These are phyloP conservation scores for Amblyjoppa fuscipennis DNA, from an alignment of 2,888 invertebrate species.

Conservation along the genomic window DNA sequence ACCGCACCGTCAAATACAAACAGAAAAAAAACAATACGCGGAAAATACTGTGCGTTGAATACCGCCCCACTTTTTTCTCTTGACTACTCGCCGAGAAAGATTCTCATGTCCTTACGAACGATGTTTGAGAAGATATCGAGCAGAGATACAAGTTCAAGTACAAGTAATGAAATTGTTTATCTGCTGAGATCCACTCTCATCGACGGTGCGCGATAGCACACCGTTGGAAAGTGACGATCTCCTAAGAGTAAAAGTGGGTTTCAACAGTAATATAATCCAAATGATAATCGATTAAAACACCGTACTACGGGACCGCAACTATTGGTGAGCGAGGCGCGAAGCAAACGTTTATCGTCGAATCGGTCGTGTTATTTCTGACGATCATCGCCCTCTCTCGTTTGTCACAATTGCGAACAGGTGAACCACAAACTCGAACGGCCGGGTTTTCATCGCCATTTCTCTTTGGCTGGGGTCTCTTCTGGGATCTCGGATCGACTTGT, in stretches of 20 bases:
- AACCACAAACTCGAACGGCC: conserved; percentile 48
- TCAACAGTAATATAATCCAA: too few species aligned
- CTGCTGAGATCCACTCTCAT: conserved; percentile 26
- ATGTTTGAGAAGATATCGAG: conserved; percentile 40
- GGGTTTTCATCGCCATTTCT: conserved; percentile 21
- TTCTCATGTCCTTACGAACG: conserved; percentile 36
- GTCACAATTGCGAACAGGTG: conserved; percentile 53
- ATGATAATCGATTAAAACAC: neutral
- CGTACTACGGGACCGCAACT: neutral
- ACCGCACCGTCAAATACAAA: conserved; percentile 27
- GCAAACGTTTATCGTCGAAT: conserved; percentile 1
- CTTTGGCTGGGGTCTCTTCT: conserved; percentile 20
- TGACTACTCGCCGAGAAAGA: conserved; percentile 52
- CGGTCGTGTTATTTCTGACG: conserved; percentile 55
- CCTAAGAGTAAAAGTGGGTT: neutral
- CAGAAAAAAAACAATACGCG: neutral
- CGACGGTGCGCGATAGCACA: too few species aligned
- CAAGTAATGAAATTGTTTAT: conserved; percentile 17
- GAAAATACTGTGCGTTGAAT: conserved; percentile 33
- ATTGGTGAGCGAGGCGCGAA: conserved; percentile 33
- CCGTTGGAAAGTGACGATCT: too few species aligned
- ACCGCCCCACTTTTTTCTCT: conserved; percentile 28
- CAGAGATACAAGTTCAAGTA: conserved; percentile 4
- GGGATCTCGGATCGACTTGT: conserved; percentile 44
- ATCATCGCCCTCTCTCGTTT: conserved; percentile 46